Evolutionary conservation across 2,888 invertebrate genomes (phyloP).

Genomic region (Scrobipalpa atriplicella): DNA sequence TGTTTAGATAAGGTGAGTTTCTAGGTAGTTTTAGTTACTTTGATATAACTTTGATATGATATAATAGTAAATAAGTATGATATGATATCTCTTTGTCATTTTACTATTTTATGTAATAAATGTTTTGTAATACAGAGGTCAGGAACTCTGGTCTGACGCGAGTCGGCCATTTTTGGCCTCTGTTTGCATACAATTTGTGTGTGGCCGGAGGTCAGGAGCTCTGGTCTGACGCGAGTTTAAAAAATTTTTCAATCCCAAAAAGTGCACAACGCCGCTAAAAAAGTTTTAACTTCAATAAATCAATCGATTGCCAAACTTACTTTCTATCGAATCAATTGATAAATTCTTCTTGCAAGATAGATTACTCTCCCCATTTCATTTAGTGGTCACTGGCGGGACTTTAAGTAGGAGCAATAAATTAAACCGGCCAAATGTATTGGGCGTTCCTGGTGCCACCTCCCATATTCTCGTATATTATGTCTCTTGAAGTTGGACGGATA

Average conservation of each 20-base stretch:
- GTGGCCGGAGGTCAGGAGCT: too few relatives aligned
- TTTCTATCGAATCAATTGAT: background rate
- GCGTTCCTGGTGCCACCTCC: background rate
- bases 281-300: background rate
- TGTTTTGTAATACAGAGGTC: too few relatives aligned
- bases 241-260: too few relatives aligned
- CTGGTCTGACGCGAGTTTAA: too few relatives aligned
- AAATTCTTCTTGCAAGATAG: background rate
- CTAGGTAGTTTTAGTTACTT: background rate
- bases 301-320: background rate
- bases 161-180: too few relatives aligned
- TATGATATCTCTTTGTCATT: too few relatives aligned
- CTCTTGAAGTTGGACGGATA: conserved; percentile 17
- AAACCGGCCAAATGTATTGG: conserved; percentile 16
- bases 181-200: too few relatives aligned
- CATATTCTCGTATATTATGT: conserved; percentile 5
- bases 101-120: too few relatives aligned
- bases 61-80: too few relatives aligned
- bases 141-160: too few relatives aligned
- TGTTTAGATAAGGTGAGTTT: conserved; percentile 1
- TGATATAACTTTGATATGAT: too few relatives aligned
- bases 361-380: conserved; percentile 5
- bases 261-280: too few relatives aligned
- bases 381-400: conserved; percentile 14
- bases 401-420: conserved; percentile 15